These are phyloP conservation scores for Balanococcus diminutus DNA, from an alignment of 2,888 invertebrate genomes.

Conservation along the genomic window DNA sequence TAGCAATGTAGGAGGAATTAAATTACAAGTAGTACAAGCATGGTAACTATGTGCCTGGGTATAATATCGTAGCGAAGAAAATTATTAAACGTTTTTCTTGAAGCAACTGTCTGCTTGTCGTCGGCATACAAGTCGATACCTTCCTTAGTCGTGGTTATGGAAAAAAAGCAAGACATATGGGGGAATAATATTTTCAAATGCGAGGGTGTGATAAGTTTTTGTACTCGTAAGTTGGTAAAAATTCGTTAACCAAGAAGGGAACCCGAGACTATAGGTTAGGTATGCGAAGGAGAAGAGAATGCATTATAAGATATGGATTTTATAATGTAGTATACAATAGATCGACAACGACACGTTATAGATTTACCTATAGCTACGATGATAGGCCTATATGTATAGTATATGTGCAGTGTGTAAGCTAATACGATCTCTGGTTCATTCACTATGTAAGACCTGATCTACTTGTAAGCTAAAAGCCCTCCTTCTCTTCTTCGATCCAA, in stretches of 20 bases:
- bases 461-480: background rate
- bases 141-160: background rate
- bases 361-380: background rate
- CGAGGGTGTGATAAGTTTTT: constrained; percentile 12
- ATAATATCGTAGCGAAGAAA: background rate
- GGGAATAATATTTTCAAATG: background rate
- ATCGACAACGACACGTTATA: background rate
- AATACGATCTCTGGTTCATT: background rate
- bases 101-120: background rate
- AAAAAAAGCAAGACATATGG: constrained; percentile 12
- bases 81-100: background rate
- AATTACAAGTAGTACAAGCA: background rate
- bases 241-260: background rate
- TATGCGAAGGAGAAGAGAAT: background rate
- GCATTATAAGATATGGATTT: no score
- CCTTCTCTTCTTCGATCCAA: background rate
- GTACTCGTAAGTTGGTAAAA: background rate
- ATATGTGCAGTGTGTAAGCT: background rate
- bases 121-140: background rate
- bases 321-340: background rate
- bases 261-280: background rate
- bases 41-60: background rate
- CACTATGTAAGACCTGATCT: background rate
- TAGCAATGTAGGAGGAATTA: background rate
- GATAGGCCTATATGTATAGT: background rate